Evolutionary conservation across 2,113 vertebrate species (phyloP).

Genomic region (Propithecus coquereli): DNA sequence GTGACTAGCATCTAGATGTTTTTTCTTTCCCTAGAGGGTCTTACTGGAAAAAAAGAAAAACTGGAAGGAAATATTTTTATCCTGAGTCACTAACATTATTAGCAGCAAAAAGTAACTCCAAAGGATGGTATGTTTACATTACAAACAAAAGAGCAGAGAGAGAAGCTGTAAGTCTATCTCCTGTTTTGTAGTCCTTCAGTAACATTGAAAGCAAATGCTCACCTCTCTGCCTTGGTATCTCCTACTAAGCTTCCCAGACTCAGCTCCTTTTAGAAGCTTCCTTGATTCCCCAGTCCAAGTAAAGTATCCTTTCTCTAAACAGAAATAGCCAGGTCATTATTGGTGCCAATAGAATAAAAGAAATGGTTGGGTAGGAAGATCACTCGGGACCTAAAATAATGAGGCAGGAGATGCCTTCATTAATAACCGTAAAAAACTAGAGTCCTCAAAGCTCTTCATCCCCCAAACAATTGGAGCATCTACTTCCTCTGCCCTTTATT

Average conservation of each 20-base stretch:
- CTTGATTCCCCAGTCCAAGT: not conserved
- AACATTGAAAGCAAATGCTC: not conserved
- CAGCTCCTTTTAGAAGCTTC: not conserved
- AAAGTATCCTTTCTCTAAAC: not conserved
- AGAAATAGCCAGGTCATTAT: not conserved
- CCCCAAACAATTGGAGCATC: not conserved
- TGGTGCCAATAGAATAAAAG: not conserved
- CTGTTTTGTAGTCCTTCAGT: not conserved
- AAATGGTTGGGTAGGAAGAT: slow-evolving; percentile 11
- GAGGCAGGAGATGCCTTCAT: not conserved
- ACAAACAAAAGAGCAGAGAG: slow-evolving; percentile 8
- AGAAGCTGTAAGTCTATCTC: not conserved
- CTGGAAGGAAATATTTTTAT: not conserved
- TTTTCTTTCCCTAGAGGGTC: not conserved
- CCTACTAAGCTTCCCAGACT: not conserved
- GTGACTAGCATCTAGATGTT: not conserved
- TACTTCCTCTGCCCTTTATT: not conserved
- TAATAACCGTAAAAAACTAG: not conserved
- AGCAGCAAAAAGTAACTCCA: not conserved
- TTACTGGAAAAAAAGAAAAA: not conserved
- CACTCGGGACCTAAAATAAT: not conserved
- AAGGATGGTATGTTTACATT: not conserved
- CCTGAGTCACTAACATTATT: not conserved
- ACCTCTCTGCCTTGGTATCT: not conserved
- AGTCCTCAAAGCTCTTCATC: not conserved